A percentile compares a stretch with the other conserved stretches of the same genome.
Conservation (phyloP, 2,113 vertebrate genomes). For the Pao palembangensis region DNA sequence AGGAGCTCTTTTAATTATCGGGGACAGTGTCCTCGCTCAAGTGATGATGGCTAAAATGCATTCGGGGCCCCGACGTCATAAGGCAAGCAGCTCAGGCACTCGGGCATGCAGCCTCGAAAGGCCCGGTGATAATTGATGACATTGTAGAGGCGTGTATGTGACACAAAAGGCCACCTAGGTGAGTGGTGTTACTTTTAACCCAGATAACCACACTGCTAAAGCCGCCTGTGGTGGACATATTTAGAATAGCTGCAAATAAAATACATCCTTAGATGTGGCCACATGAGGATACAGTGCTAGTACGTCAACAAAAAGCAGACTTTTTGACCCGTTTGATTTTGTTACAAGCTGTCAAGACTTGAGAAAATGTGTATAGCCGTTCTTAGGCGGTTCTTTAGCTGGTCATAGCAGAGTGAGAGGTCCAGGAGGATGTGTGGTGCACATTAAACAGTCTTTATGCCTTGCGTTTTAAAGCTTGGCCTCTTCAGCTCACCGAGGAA, state of each 20-base stretch:
- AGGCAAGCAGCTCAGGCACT: conserved; percentile 44
- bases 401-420: conserved; percentile 40
- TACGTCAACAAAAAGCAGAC: not conserved
- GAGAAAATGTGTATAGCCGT: conserved; percentile 8
- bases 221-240: not conserved
- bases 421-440: conserved; percentile 58
- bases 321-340: conserved; percentile 6
- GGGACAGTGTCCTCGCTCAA: conserved; percentile 41
- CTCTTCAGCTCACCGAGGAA: conserved; percentile 74
- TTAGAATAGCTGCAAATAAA: conserved; percentile 4
- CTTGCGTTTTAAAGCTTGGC: conserved; percentile 66
- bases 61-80: conserved; percentile 17
- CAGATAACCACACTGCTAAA: conserved; percentile 21
- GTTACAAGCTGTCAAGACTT: conserved; percentile 27
- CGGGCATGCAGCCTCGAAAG: conserved; percentile 33
- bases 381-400: conserved; percentile 5
- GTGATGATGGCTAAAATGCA: conserved; percentile 50
- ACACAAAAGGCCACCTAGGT: conserved; percentile 43
- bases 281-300: not conserved
- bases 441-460: conserved; percentile 72
- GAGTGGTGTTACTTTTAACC: conserved; percentile 42
- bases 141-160: conserved; percentile 30
- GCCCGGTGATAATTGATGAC: conserved; percentile 58
- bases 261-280: not conserved
- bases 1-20: conserved; percentile 74